Conservation (phyloP, 35 echinoderm and acorn worm species). For the Apostichopus californicus region DNA sequence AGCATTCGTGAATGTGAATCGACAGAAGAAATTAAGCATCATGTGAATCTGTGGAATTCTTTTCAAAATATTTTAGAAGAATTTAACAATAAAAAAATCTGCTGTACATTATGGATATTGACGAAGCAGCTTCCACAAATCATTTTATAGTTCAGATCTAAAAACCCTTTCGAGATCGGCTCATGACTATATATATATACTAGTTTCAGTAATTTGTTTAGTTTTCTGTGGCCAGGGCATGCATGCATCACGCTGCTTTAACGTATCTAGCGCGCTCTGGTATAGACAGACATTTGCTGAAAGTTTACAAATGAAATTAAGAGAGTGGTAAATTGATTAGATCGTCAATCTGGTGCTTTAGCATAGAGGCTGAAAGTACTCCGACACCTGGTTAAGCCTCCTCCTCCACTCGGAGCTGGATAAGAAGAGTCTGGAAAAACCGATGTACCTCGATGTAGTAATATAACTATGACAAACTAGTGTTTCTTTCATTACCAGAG, state of each 20-base stretch:
- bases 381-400: not conserved
- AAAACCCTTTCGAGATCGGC: too few relatives aligned
- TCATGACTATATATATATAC: too few relatives aligned
- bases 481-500: not conserved
- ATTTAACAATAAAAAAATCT: too few relatives aligned
- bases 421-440: not conserved
- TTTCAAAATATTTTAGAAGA: too few relatives aligned
- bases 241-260: not conserved
- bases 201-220: too few relatives aligned
- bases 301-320: constrained; percentile 1
- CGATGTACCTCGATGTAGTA: not conserved
- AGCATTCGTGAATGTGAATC: too few relatives aligned
- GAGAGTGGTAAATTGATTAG: not conserved
- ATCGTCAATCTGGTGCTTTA: not conserved
- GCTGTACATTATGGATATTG: too few relatives aligned
- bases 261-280: not conserved
- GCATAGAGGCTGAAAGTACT: not conserved
- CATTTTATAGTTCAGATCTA: too few relatives aligned
- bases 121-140: too few relatives aligned
- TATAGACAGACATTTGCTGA: not conserved
- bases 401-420: not conserved
- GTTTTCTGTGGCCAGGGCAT: too few relatives aligned
- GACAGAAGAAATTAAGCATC: too few relatives aligned
- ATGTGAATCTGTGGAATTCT: too few relatives aligned
- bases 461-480: not conserved